Conservation (phyloP, 23 tunicate genomes). For the Aplidium turbinatum region DNA sequence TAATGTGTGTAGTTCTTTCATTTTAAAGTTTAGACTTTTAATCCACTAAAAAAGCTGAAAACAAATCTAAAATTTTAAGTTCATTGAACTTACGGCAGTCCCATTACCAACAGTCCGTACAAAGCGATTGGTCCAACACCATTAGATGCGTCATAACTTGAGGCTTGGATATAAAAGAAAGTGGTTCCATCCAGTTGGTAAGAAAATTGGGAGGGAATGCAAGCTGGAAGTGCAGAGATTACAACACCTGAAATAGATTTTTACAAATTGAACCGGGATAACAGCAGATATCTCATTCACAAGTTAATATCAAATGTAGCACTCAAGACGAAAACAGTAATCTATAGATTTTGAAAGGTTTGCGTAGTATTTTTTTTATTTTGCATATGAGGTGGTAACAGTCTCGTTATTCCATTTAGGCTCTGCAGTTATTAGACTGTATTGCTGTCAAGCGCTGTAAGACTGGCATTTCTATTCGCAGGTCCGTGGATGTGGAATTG, state of each 20-base stretch:
- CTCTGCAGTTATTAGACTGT: no score
- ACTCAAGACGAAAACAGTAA: not conserved
- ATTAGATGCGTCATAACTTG: no score
- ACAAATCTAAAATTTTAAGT: no score
- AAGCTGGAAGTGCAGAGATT: constrained; percentile 69
- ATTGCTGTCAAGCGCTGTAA: no score
- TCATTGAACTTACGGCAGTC: constrained; percentile 63
- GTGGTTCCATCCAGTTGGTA: constrained; percentile 75
- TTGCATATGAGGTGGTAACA: no score
- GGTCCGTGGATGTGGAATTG: no score
- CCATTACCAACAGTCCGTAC: constrained; percentile 42
- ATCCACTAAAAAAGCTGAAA: no score
- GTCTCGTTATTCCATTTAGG: no score
- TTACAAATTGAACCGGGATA: no score
- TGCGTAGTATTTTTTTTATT: not conserved
- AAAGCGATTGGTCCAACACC: constrained; percentile 44
- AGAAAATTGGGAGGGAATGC: constrained; percentile 37
- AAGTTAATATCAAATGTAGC: not conserved
- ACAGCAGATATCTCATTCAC: not conserved
- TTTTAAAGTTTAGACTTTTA: no score
- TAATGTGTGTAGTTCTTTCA: no score
- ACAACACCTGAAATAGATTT: constrained; percentile 55
- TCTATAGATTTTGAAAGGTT: not conserved
- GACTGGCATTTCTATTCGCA: no score
- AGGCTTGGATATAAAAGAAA: constrained; percentile 66